These are phyloP conservation scores for Dinocampus coccinellae DNA, from an alignment of 2,888 invertebrate species.

Conservation along the genomic window DNA sequence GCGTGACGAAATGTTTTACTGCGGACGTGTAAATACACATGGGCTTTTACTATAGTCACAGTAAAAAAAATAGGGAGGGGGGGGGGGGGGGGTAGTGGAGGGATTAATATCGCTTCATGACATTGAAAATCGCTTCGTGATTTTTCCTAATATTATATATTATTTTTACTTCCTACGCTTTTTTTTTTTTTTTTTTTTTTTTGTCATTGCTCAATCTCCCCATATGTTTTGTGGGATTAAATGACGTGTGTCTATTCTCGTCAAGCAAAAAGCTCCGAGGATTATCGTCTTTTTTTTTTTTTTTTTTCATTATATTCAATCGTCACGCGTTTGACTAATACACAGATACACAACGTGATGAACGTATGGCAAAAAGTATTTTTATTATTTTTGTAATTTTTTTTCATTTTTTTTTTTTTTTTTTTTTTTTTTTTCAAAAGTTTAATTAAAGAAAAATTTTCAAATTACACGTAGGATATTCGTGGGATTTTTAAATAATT, in stretches of 20 bases:
- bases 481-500: no score
- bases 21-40: conserved; percentile 1
- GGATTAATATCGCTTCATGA: conserved; percentile 34
- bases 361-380: background rate
- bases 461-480: no score
- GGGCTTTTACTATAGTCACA: background rate
- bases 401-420: no score
- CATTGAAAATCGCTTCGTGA: conserved; percentile 27
- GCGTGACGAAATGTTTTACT: conserved; percentile 43
- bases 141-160: conserved; percentile 11
- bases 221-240: conserved; percentile 17
- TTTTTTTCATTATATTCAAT: conserved; percentile 31
- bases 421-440: background rate
- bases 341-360: background rate
- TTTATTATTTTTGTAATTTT: no score
- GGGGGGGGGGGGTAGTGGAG: conserved; percentile 21
- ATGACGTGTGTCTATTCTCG: background rate
- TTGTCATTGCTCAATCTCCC: conserved; percentile 8
- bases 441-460: no score
- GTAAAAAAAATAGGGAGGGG: no score
- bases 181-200: conserved; percentile 16
- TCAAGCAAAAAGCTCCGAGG: background rate
- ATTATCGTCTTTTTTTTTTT: conserved; percentile 26
- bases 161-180: background rate
- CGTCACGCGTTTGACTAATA: conserved; percentile 19